phyloP scores from a whole-genome alignment of 2,797 vertebrate genomes.

The Platyrinchus mystaceus region DNA sequence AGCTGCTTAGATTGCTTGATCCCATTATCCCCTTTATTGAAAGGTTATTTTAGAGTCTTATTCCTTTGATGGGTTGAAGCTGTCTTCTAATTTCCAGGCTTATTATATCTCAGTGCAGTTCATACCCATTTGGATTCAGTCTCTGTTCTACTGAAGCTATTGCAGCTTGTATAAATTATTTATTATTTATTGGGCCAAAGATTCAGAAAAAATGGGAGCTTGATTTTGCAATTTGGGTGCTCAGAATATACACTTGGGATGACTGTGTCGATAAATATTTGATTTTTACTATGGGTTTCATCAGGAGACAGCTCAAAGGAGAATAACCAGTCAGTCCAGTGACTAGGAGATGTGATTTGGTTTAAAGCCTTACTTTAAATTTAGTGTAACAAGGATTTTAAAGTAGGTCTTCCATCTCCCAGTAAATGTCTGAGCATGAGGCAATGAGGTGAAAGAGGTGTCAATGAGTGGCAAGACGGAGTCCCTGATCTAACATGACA shows the following conservation, averaged over 20 bases:
- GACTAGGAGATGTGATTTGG: background rate
- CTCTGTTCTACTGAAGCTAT: background rate
- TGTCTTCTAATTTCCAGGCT: slow-evolving; percentile 39
- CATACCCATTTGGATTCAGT: slow-evolving; percentile 20
- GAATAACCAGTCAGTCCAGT: background rate
- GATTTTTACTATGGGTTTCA: slow-evolving; percentile 7
- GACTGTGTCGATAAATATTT: background rate
- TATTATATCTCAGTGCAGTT: slow-evolving; percentile 20
- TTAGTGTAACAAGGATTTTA: background rate
- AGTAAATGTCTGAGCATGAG: background rate
- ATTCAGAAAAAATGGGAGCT: background rate
- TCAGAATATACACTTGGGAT: background rate
- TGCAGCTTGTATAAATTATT: slow-evolving; percentile 22
- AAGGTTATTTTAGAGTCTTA: slow-evolving; percentile 47
- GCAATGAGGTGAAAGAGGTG: background rate
- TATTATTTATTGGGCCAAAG: slow-evolving; percentile 1
- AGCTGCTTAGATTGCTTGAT: slow-evolving; percentile 48
- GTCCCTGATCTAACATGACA: background rate
- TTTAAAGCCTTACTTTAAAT: slow-evolving; percentile 3
- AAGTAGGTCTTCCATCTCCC: background rate
- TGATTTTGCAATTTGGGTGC: slow-evolving; percentile 12
- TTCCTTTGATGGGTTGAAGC: slow-evolving; percentile 41
- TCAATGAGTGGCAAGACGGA: rapidly evolving
- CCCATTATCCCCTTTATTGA: slow-evolving; percentile 16
- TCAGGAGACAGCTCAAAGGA: background rate